Conservation (phyloP, 2,888 invertebrate species). For the Tineola bisselliella region DNA sequence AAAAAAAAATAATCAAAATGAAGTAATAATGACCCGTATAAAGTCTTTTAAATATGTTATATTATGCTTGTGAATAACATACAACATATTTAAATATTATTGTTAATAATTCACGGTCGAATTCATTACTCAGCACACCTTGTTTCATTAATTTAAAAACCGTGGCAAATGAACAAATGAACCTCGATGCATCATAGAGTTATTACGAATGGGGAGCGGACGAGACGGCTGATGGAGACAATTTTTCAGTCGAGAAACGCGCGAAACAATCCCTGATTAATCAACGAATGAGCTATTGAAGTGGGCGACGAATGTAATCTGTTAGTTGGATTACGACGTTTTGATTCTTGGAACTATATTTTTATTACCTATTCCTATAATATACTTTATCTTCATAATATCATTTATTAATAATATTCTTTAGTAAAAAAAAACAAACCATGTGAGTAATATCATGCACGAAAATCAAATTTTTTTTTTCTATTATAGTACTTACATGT, state of each 20-base stretch:
- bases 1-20: too few species aligned
- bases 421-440: too few species aligned
- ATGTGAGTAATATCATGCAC: too few species aligned
- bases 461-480: too few species aligned
- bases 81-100: not conserved
- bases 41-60: too few species aligned
- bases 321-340: conserved; percentile 15
- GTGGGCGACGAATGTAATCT: conserved; percentile 20
- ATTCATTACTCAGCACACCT: conserved; percentile 1
- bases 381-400: too few species aligned
- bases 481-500: too few species aligned
- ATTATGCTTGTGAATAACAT: too few species aligned
- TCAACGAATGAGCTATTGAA: conserved; percentile 53
- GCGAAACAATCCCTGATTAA: conserved; percentile 61
- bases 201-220: conserved; percentile 35
- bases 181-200: conserved; percentile 48
- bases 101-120: not conserved
- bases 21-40: too few species aligned
- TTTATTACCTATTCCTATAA: too few species aligned
- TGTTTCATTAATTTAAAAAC: conserved; percentile 1
- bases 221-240: conserved; percentile 51
- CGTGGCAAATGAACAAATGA: conserved; percentile 13
- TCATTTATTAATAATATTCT: too few species aligned
- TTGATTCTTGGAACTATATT: conserved; percentile 28
- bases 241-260: conserved; percentile 52